A percentile compares a stretch with the other conserved stretches of the same genome.
phyloP scores from a whole-genome alignment of 2,797 vertebrate genomes.

The Falco naumanni region DNA sequence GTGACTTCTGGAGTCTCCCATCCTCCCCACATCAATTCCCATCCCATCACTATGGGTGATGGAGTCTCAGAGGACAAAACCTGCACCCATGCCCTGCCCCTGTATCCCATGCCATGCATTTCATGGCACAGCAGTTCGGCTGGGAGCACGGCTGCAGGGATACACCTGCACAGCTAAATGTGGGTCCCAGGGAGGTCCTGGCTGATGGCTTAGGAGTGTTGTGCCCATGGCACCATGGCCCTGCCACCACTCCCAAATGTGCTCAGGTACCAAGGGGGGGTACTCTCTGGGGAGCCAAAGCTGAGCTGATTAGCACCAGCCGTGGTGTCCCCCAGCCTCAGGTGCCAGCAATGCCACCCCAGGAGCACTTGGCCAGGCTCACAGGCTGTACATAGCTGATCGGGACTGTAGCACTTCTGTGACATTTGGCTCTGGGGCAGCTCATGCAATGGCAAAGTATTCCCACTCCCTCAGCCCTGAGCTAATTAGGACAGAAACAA shows the following conservation, averaged over 20 bases:
- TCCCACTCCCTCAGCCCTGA: neutral
- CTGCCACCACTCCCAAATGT: neutral
- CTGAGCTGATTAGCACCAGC: neutral
- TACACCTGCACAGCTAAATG: neutral
- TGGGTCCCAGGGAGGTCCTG: neutral
- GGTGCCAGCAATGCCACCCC: neutral
- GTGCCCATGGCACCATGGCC: neutral
- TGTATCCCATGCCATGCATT: neutral
- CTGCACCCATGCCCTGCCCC: neutral
- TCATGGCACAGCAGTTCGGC: neutral
- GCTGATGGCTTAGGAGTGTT: neutral
- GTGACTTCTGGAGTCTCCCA: neutral
- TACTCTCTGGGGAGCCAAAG: neutral
- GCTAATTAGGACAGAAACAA: neutral
- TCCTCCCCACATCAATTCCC: accelerated
- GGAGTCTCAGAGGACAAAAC: neutral
- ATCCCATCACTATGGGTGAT: accelerated
- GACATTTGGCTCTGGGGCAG: neutral
- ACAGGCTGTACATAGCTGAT: neutral
- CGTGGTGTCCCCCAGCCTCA: neutral
- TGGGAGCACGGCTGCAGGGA: neutral
- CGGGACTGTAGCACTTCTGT: neutral
- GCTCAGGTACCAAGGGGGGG: neutral
- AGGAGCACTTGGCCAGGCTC: neutral
- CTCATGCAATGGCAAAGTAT: neutral